phyloP scores from a whole-genome alignment of 2,797 vertebrate species.

The Scyliorhinus canicula region DNA sequence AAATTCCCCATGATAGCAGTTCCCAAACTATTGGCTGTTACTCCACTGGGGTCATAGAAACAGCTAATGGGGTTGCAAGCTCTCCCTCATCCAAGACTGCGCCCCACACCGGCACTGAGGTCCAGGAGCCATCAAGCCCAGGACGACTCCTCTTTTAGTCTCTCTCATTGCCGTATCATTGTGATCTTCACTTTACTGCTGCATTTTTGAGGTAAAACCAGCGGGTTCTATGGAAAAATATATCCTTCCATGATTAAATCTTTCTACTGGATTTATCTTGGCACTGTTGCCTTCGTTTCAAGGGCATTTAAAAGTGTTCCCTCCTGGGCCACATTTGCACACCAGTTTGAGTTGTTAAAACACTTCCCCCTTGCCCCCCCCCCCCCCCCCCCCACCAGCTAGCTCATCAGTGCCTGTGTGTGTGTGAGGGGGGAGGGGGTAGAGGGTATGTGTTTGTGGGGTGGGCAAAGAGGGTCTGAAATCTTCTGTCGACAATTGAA shows the following conservation, averaged over 20 bases:
- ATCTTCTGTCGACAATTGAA: neutral
- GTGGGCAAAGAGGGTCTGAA: neutral
- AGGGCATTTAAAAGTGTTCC: neutral
- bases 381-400: neutral
- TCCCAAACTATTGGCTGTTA: neutral
- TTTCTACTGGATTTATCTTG: neutral
- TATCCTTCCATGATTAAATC: neutral
- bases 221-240: neutral
- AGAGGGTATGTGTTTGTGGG: neutral
- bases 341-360: neutral
- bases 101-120: neutral
- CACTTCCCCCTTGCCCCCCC: neutral
- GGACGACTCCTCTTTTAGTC: too few species aligned
- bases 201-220: neutral
- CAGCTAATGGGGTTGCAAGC: neutral
- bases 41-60: neutral
- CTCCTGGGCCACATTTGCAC: neutral
- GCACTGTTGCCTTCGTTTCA: neutral
- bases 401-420: neutral
- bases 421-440: too few species aligned
- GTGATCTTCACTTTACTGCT: neutral
- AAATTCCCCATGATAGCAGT: neutral
- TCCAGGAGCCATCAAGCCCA: neutral
- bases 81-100: neutral
- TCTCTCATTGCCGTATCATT: neutral